A percentile compares a stretch with the other conserved stretches of the same genome.
These are phyloP conservation scores for Platycheirus albimanus DNA, from an alignment of 2,888 invertebrate genomes.

Conservation along the genomic window DNA sequence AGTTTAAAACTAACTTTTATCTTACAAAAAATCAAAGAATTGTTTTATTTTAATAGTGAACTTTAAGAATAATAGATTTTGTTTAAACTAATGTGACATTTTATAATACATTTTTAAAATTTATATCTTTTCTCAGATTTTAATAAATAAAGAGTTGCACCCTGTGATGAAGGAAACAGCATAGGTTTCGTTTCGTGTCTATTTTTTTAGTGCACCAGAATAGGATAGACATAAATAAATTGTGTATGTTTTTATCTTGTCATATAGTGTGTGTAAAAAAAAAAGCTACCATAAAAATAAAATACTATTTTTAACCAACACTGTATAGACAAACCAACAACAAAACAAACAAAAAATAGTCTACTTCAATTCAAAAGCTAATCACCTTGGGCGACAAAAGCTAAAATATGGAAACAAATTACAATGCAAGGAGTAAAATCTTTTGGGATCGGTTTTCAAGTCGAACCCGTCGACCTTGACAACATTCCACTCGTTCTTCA, in stretches of 20 bases:
- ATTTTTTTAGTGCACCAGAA: background rate
- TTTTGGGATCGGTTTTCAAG: conserved; percentile 90
- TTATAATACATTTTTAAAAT: conserved; percentile 64
- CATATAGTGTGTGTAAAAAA: no score
- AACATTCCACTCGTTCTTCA: conserved; percentile 92
- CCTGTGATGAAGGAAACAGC: conserved; percentile 29
- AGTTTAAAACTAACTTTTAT: conserved; percentile 65
- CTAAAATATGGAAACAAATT: conserved; percentile 93
- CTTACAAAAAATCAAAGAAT: conserved; percentile 7
- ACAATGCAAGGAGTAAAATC: conserved; percentile 95
- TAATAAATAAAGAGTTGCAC: conserved; percentile 37
- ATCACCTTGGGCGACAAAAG: conserved; percentile 89
- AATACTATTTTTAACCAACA: conserved; percentile 7
- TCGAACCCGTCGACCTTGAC: conserved; percentile 93
- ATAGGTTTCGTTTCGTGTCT: no score
- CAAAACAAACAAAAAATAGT: background rate
- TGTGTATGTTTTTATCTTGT: conserved; percentile 6
- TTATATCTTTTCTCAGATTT: conserved; percentile 13
- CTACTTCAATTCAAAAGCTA: conserved; percentile 53
- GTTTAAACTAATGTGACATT: conserved; percentile 61
- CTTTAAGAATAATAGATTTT: background rate
- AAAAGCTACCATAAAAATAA: conserved; percentile 5
- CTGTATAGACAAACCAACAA: background rate
- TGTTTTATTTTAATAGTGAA: conserved; percentile 6
- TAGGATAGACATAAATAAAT: no score